Evolutionary conservation across 2,113 vertebrate genomes (phyloP).

Genomic region (Saimiri boliviensis): DNA sequence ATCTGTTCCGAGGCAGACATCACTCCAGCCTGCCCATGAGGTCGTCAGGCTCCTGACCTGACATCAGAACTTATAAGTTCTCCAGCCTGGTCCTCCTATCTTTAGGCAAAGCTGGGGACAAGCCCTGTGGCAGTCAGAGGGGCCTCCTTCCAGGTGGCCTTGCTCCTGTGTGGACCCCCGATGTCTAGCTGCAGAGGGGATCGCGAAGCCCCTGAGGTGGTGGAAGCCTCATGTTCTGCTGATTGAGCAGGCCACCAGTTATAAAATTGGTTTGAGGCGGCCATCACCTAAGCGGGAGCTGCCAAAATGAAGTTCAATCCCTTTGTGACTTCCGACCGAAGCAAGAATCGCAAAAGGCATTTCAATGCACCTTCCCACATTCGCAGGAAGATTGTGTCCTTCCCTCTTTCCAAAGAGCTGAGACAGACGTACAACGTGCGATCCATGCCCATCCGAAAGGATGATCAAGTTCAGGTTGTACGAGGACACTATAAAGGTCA

Average conservation of each 20-base stretch:
- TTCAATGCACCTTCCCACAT: no score
- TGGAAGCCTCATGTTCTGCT: neutral
- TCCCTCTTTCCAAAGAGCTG: no score
- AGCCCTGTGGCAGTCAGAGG: neutral
- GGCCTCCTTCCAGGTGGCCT: neutral
- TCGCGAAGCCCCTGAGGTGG: neutral
- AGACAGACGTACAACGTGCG: no score
- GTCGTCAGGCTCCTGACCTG: neutral
- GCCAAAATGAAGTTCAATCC: no score
- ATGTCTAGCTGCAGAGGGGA: neutral
- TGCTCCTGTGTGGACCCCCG: neutral
- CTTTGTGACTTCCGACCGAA: no score
- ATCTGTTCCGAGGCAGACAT: neutral
- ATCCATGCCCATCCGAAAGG: no score
- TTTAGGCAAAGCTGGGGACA: neutral
- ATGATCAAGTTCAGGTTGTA: no score
- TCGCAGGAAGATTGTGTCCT: no score
- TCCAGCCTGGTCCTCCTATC: neutral
- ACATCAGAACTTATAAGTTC: neutral
- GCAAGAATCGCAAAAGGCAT: no score
- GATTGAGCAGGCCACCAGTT: neutral
- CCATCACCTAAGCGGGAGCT: no score
- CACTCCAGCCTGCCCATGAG: neutral
- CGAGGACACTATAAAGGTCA: no score
- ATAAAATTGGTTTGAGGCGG: neutral